A percentile compares a stretch with the other conserved stretches of the same genome.
These are phyloP conservation scores for Melinaea marsaeus DNA, from an alignment of 2,888 invertebrate species.

Conservation along the genomic window DNA sequence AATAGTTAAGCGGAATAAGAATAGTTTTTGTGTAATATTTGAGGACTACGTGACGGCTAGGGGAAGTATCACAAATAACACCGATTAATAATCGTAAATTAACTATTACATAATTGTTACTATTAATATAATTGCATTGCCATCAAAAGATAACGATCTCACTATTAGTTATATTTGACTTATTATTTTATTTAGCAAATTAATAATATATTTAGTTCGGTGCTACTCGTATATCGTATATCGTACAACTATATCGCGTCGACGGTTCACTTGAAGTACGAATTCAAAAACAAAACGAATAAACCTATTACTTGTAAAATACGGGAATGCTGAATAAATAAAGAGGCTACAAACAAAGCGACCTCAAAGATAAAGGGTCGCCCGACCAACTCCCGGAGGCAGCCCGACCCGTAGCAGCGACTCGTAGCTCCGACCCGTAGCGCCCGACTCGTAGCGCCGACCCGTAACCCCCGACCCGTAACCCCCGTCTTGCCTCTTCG, in stretches of 20 bases:
- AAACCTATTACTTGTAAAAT: slow-evolving; percentile 37
- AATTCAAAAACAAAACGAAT: slow-evolving; percentile 39
- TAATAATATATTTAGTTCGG: too few relatives aligned
- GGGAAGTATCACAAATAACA: too few relatives aligned
- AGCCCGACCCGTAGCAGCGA: slow-evolving; percentile 34
- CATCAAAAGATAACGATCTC: too few relatives aligned
- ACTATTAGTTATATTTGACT: too few relatives aligned
- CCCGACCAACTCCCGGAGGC: slow-evolving; percentile 43
- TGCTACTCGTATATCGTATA: background rate
- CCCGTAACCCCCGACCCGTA: slow-evolving; percentile 9
- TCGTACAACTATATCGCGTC: background rate
- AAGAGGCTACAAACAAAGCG: slow-evolving; percentile 65
- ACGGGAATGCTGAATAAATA: slow-evolving; percentile 57
- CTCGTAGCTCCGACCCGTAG: background rate
- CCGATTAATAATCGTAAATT: too few relatives aligned
- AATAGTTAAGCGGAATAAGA: too few relatives aligned
- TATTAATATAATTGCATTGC: too few relatives aligned
- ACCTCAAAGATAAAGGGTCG: slow-evolving; percentile 50
- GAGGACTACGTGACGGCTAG: too few relatives aligned
- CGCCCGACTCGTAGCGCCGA: background rate
- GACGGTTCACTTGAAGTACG: background rate
- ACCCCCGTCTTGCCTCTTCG: slow-evolving; percentile 35
- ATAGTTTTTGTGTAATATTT: too few relatives aligned
- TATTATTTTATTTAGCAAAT: too few relatives aligned
- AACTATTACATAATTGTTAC: too few relatives aligned